Evolutionary conservation across 1,140 invertebrate genomes (phyloP).

Genomic region (Stratiolaelaps scimitus): DNA sequence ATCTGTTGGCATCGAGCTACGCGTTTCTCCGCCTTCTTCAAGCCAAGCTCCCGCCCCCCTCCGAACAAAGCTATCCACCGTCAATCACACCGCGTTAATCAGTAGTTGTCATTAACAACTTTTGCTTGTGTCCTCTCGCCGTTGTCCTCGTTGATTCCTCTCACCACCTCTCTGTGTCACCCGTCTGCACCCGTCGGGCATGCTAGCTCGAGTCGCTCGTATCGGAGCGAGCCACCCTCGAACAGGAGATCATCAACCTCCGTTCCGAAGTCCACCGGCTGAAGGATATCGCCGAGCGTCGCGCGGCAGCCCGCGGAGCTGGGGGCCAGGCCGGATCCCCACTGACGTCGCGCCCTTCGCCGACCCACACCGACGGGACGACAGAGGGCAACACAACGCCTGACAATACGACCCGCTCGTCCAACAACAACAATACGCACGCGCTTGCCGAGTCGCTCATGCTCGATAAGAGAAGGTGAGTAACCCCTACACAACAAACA

Average conservation of each 20-base stretch:
- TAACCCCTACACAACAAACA: too few relatives aligned
- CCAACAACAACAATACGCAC: conserved; percentile 18
- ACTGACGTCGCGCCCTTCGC: not conserved
- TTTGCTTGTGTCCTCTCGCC: too few relatives aligned
- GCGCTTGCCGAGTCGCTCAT: conserved; percentile 17
- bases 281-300: not conserved
- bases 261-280: not conserved
- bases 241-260: conserved; percentile 26
- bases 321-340: too few relatives aligned
- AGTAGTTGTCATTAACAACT: too few relatives aligned
- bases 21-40: too few relatives aligned
- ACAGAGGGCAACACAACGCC: not conserved
- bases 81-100: too few relatives aligned
- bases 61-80: too few relatives aligned
- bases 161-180: too few relatives aligned
- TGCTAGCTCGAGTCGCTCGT: conserved; percentile 5
- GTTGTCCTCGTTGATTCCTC: too few relatives aligned
- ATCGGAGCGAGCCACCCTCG: not conserved
- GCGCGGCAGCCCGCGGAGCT: not conserved
- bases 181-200: too few relatives aligned
- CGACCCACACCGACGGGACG: conserved; percentile 7
- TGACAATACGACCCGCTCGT: conserved; percentile 3
- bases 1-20: too few relatives aligned
- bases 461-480: not conserved
- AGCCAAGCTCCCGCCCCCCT: too few relatives aligned